Evolutionary conservation across 1,140 invertebrate species (phyloP), one percentile per base, ranked within the genome.

Genomic region (Drosophila pruinosa): DNA sequence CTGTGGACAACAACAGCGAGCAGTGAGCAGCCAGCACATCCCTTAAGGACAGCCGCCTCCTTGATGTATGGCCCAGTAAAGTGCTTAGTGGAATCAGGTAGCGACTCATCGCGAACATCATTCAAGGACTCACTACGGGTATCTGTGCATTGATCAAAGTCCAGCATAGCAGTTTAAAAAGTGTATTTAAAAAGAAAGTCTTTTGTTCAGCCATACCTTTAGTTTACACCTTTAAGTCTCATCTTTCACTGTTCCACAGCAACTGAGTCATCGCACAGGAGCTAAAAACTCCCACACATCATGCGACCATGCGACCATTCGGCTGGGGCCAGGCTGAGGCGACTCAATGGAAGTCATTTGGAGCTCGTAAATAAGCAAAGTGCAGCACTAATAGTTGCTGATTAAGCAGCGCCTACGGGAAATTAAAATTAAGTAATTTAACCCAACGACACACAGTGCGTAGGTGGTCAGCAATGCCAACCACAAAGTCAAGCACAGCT

Each of bases 361-460:
- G 56, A 69, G 63, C 26, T 85, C 80, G 80, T 83, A 83, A 83
- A 83, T 83, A 83, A 85, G 67, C 63, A 68, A 48, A 79, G 77
- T 76, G 80, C 67, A 72, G 70, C 78, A 82, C 82, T 81, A 81
- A 81, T 81, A 81, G 78, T 74, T 81, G 78, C 78, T 82, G 78
- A 81, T 81, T 81, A 81, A 74, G 79, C 76, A 71, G 77, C 78
- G 72, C 80, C 80, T 78, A 85, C 80, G 72, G 56, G 47, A 83
- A 75, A 76, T 76, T 73, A 62, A 83, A 85, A 83, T 83, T 85
- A 83, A 85, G 80, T 83, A 83, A 85, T 83, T 83, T 79, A 67
- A 41, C 22, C 41, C 36, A 50, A 22, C 45, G 22, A 34, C 36
- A 31, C 24, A 31, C 24, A 14, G 0, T 28, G 21, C 28, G 43